These are phyloP conservation scores for Drosophila rufa DNA, from an alignment of 1,140 invertebrate species.

Conservation along the genomic window DNA sequence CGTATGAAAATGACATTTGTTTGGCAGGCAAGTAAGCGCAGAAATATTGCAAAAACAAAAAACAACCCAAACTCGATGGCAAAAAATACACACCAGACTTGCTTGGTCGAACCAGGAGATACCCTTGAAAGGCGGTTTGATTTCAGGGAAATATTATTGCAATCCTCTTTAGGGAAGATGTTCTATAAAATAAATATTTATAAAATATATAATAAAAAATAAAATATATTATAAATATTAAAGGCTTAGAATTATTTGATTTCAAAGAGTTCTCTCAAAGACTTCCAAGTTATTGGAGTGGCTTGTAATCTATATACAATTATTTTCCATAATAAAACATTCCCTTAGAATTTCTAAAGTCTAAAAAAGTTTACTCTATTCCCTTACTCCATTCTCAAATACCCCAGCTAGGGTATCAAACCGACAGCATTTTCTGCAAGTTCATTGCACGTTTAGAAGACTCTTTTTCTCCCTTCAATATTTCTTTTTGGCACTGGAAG, in stretches of 20 bases:
- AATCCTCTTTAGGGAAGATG: no score
- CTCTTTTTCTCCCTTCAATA: conserved; percentile 12
- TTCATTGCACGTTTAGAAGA: conserved; percentile 46
- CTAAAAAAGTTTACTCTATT: background rate
- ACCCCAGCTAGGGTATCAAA: conserved; percentile 15
- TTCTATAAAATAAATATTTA: background rate
- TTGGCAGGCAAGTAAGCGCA: conserved; percentile 47
- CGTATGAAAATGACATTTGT: conserved; percentile 64
- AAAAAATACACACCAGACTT: conserved; percentile 4
- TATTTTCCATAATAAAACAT: no score
- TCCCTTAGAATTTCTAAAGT: background rate
- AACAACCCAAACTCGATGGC: conserved; percentile 35
- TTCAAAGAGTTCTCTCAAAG: background rate
- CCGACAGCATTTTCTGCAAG: conserved; percentile 51
- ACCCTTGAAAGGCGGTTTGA: conserved; percentile 5
- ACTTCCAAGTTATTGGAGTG: background rate
- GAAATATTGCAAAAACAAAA: conserved; percentile 46
- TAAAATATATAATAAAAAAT: no score
- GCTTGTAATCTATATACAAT: background rate
- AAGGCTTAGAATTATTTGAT: no score
- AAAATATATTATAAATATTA: no score
- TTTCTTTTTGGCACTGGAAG: conserved; percentile 13
- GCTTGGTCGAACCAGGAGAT: background rate
- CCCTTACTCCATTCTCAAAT: background rate
- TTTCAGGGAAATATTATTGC: background rate